These are phyloP conservation scores for Drosophila orena DNA, from an alignment of 1,140 invertebrate genomes.

Conservation along the genomic window DNA sequence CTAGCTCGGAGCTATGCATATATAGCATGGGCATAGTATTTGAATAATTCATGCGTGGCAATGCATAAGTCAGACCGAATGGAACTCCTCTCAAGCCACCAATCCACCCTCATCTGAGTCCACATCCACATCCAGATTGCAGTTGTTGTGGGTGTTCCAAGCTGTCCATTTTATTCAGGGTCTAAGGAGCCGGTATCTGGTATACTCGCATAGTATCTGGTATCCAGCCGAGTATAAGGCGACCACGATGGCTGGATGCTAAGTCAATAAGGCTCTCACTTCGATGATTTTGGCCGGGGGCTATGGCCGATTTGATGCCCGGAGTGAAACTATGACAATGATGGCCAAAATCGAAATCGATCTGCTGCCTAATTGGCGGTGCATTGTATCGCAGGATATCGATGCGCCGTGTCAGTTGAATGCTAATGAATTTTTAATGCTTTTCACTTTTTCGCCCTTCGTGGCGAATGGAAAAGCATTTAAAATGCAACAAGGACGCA, in stretches of 20 bases:
- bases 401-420: slow-evolving; percentile 45
- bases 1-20: slow-evolving; percentile 33
- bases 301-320: slow-evolving; percentile 2
- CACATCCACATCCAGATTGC: slow-evolving; percentile 16
- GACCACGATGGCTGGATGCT: slow-evolving; percentile 1
- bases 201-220: slow-evolving; percentile 1
- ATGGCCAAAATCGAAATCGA: slow-evolving; percentile 31
- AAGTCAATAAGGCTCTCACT: slow-evolving; percentile 32
- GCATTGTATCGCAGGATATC: slow-evolving; percentile 19
- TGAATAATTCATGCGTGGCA: slow-evolving; percentile 77
- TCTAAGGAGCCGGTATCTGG: background rate
- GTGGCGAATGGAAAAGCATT: slow-evolving; percentile 54
- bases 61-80: slow-evolving; percentile 71
- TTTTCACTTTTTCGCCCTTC: slow-evolving; percentile 52
- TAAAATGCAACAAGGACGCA: slow-evolving; percentile 73
- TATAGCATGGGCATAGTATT: slow-evolving; percentile 46
- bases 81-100: background rate
- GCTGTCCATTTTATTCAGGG: slow-evolving; percentile 25
- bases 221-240: slow-evolving; percentile 5
- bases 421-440: slow-evolving; percentile 76
- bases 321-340: background rate
- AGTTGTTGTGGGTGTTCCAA: slow-evolving; percentile 20
- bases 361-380: slow-evolving; percentile 26
- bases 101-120: background rate
- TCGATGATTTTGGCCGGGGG: slow-evolving; percentile 7